phyloP scores from a whole-genome alignment of 2,888 invertebrate species.

The Cheilosia vulpina region DNA sequence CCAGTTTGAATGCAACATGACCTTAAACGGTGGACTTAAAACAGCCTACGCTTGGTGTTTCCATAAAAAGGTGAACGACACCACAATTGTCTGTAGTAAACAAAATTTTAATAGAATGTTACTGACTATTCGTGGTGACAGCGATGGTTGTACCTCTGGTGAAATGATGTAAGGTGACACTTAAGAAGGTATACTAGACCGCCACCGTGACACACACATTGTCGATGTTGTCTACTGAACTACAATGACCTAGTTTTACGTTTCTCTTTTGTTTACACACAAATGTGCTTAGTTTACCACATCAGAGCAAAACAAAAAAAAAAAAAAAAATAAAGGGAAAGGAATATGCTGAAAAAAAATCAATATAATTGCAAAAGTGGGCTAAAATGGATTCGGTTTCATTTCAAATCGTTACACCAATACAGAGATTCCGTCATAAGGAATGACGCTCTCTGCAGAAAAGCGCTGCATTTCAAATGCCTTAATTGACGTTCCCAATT shows the following conservation, averaged over 20 bases:
- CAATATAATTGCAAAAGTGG: constrained; percentile 45
- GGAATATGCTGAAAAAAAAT: constrained; percentile 21
- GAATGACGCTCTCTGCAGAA: too few relatives aligned
- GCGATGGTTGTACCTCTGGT: neutral
- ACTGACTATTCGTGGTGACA: too few relatives aligned
- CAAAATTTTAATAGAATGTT: neutral
- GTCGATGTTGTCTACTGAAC: constrained; percentile 33
- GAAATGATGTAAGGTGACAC: constrained; percentile 20
- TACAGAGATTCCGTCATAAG: neutral
- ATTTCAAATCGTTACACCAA: constrained; percentile 1
- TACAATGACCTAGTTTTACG: constrained; percentile 43
- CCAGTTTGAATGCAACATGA: constrained; percentile 1
- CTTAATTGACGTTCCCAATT: constrained; percentile 25
- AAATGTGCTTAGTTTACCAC: constrained; percentile 21
- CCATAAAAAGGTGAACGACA: constrained; percentile 29
- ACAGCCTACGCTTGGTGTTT: neutral
- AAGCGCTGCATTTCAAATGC: neutral
- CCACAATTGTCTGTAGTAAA: constrained; percentile 1
- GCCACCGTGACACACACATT: constrained; percentile 8
- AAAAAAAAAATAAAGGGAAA: constrained; percentile 1
- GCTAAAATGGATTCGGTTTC: constrained; percentile 42
- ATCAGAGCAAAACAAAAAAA: too few relatives aligned
- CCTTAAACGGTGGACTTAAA: constrained; percentile 6
- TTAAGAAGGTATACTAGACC: constrained; percentile 33
- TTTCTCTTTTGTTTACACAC: constrained; percentile 29